phyloP scores from a whole-genome alignment of 2,888 invertebrate species.

The Agrypnus murinus region DNA sequence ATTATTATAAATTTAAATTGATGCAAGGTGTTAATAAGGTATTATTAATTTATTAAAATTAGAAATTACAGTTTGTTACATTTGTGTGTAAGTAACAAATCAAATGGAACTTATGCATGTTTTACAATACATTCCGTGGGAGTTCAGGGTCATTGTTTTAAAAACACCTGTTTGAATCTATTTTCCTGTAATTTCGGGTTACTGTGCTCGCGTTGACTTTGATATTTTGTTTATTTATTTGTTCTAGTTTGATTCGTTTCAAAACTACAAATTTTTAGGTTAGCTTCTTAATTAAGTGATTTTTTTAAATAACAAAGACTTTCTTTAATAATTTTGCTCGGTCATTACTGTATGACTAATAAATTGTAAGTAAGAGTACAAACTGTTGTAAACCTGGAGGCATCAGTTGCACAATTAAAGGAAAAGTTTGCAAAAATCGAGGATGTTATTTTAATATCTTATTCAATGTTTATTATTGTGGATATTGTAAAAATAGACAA shows the following conservation, averaged over 20 bases:
- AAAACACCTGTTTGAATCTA: constrained; percentile 25
- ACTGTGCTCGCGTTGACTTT: constrained; percentile 5
- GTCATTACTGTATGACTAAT: constrained; percentile 13
- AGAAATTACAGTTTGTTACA: too few relatives aligned
- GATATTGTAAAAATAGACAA: constrained; percentile 8
- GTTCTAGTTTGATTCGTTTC: too few relatives aligned
- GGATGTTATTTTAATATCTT: neutral
- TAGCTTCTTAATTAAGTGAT: too few relatives aligned
- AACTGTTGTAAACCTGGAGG: constrained; percentile 14
- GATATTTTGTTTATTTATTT: neutral
- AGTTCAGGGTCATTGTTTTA: constrained; percentile 32
- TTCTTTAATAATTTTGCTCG: constrained; percentile 4
- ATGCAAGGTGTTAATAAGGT: too few relatives aligned
- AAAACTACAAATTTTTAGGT: too few relatives aligned
- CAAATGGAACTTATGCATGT: constrained; percentile 15
- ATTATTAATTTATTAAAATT: too few relatives aligned
- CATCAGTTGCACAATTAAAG: constrained; percentile 21
- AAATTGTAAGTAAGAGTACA: constrained; percentile 7
- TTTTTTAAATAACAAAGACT: too few relatives aligned
- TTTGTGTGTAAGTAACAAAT: constrained; percentile 3
- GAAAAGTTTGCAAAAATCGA: constrained; percentile 3
- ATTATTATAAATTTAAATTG: too few relatives aligned
- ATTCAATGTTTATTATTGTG: constrained; percentile 4
- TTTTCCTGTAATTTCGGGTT: constrained; percentile 22
- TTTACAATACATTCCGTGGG: constrained; percentile 17